phyloP scores from a whole-genome alignment of 2,888 invertebrate species.

The Antitype chi region DNA sequence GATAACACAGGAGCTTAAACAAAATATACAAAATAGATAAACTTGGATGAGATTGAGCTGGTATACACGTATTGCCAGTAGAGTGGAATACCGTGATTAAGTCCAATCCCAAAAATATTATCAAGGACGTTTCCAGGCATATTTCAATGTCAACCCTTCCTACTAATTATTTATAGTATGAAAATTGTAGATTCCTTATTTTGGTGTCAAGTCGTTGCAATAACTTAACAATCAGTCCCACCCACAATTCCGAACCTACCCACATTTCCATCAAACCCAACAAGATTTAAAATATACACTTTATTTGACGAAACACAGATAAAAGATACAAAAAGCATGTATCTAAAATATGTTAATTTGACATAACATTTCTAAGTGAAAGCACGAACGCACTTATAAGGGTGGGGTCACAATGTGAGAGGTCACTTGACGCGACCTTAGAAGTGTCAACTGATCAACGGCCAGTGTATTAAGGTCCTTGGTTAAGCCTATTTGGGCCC shows the following conservation, averaged over 20 bases:
- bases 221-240: neutral
- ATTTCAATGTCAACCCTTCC: too few relatives aligned
- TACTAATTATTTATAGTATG: neutral
- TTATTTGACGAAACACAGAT: conserved; percentile 52
- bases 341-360: conserved; percentile 65
- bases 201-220: neutral
- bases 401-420: conserved; percentile 63
- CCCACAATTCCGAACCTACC: neutral
- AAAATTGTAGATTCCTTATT: neutral
- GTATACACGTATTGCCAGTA: too few relatives aligned
- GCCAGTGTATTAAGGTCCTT: conserved; percentile 59
- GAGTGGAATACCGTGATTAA: too few relatives aligned
- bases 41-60: too few relatives aligned
- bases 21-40: too few relatives aligned
- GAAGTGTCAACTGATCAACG: conserved; percentile 65
- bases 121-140: too few relatives aligned
- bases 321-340: conserved; percentile 40
- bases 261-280: conserved; percentile 27
- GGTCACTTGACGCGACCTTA: conserved; percentile 65
- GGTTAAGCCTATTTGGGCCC: conserved; percentile 24
- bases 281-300: conserved; percentile 29
- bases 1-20: too few relatives aligned
- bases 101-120: too few relatives aligned
- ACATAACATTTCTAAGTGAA: conserved; percentile 68
- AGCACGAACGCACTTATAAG: conserved; percentile 66